Conservation (phyloP, 1,140 invertebrate species). For the Pectinophora gossypiella region DNA sequence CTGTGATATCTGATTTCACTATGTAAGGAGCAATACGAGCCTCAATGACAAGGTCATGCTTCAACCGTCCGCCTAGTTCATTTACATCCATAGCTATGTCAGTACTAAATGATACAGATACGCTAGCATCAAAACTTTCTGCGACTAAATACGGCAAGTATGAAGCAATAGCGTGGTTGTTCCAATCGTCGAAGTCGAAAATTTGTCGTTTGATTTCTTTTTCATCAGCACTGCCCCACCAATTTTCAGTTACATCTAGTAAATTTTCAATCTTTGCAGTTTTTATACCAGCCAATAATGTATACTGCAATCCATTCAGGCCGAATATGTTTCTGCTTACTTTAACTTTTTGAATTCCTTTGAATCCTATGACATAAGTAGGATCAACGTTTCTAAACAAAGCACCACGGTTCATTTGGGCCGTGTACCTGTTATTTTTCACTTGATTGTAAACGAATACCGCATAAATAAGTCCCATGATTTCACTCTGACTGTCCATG, state of each 20-base stretch:
- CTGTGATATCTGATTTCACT: slow-evolving; percentile 93
- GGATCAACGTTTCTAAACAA: slow-evolving; percentile 76
- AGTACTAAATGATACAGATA: slow-evolving; percentile 82
- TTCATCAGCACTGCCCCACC: slow-evolving; percentile 92
- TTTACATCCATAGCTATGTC: slow-evolving; percentile 77
- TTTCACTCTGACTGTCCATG: slow-evolving; percentile 95
- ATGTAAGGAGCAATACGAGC: slow-evolving; percentile 84
- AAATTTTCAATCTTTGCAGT: slow-evolving; percentile 92
- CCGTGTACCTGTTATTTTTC: slow-evolving; percentile 80
- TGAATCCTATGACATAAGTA: slow-evolving; percentile 92
- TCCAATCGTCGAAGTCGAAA: slow-evolving; percentile 99
- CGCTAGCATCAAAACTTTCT: slow-evolving; percentile 83
- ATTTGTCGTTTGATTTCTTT: slow-evolving; percentile 87
- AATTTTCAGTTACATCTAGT: slow-evolving; percentile 94
- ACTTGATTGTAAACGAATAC: slow-evolving; percentile 88
- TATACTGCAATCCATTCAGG: slow-evolving; percentile 92
- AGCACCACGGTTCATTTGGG: slow-evolving; percentile 46
- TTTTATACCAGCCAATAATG: slow-evolving; percentile 93
- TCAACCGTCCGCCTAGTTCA: slow-evolving; percentile 90
- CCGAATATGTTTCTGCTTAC: slow-evolving; percentile 94
- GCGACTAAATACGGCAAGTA: slow-evolving; percentile 92
- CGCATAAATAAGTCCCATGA: slow-evolving; percentile 88
- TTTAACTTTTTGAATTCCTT: slow-evolving; percentile 95
- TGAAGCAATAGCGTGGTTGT: slow-evolving; percentile 94
- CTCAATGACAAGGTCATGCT: slow-evolving; percentile 83